A percentile compares a stretch with the other conserved stretches of the same genome.
Evolutionary conservation across 2,797 vertebrate species (phyloP).

Genomic region (Gymnoscopelus microlampas): DNA sequence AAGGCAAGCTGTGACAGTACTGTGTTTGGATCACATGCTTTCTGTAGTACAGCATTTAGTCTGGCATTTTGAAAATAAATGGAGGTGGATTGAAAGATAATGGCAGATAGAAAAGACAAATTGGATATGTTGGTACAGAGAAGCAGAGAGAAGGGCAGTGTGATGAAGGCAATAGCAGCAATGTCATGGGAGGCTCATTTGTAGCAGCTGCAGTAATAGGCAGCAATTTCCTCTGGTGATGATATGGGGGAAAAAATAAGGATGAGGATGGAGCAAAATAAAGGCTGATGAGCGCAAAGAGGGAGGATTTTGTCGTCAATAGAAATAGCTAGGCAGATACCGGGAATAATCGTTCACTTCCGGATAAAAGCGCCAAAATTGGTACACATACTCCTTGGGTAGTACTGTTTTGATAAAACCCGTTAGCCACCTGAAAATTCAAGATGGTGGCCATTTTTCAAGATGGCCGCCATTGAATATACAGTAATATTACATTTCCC

Average conservation of each 20-base stretch:
- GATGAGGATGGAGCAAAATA: slow-evolving; percentile 34
- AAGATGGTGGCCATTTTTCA: too few species aligned
- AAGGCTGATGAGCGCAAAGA: slow-evolving; percentile 18
- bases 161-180: slow-evolving; percentile 52
- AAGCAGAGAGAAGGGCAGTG: slow-evolving; percentile 36
- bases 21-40: slow-evolving; percentile 60
- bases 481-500: too few species aligned
- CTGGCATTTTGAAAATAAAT: slow-evolving; percentile 48
- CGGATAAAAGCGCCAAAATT: too few species aligned
- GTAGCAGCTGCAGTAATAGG: slow-evolving; percentile 51
- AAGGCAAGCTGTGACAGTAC: too few species aligned
- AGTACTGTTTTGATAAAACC: too few species aligned
- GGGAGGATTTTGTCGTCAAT: slow-evolving; percentile 18
- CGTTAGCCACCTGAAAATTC: too few species aligned
- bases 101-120: slow-evolving; percentile 41
- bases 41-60: slow-evolving; percentile 40
- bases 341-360: too few species aligned
- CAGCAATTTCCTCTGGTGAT: slow-evolving; percentile 53
- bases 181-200: slow-evolving; percentile 54
- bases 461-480: too few species aligned
- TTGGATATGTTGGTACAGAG: slow-evolving; percentile 51
- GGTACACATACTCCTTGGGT: too few species aligned
- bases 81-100: slow-evolving; percentile 25
- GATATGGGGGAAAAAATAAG: neutral
- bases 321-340: too few species aligned